Evolutionary conservation across 2,888 invertebrate species (phyloP).

Genomic region (Mylabris sibirica): DNA sequence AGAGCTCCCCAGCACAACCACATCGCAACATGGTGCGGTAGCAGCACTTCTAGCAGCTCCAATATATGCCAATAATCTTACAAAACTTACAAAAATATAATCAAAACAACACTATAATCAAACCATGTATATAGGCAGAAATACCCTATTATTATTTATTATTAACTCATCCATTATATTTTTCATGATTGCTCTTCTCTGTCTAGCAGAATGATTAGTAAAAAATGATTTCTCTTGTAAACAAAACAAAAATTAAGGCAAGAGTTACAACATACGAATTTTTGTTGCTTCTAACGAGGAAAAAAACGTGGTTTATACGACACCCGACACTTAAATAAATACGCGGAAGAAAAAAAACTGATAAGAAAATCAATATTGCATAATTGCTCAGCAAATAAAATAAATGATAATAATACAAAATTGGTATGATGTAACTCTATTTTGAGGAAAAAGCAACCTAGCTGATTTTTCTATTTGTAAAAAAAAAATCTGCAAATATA

Average conservation of each 20-base stretch:
- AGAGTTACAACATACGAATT: not conserved
- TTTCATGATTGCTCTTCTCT: conserved; percentile 18
- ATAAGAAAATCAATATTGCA: conserved; percentile 15
- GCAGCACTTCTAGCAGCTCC: conserved; percentile 60
- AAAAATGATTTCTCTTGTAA: conserved; percentile 27
- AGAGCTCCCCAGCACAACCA: conserved; percentile 58
- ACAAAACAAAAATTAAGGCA: conserved; percentile 30
- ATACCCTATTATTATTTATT: conserved; percentile 37
- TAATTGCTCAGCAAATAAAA: conserved; percentile 18
- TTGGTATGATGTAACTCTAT: conserved; percentile 17
- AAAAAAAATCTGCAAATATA: conserved; percentile 52
- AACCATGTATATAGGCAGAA: conserved; percentile 60
- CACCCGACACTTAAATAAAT: not conserved
- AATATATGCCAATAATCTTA: conserved; percentile 61
- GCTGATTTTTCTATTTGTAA: conserved; percentile 33
- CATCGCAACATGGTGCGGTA: conserved; percentile 59
- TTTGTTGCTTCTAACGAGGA: not conserved
- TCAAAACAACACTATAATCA: conserved; percentile 59
- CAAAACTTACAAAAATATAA: conserved; percentile 62
- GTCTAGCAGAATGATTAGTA: conserved; percentile 41
- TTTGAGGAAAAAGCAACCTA: conserved; percentile 47
- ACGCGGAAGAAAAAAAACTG: not conserved
- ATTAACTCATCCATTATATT: conserved; percentile 12
- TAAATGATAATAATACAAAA: conserved; percentile 18
- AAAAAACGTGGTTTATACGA: not conserved